Percentiles rank a stretch among this genome's conserved stretches.
Evolutionary conservation across 2,797 vertebrate species (phyloP).

Genomic region (Enteromius mattozi): DNA sequence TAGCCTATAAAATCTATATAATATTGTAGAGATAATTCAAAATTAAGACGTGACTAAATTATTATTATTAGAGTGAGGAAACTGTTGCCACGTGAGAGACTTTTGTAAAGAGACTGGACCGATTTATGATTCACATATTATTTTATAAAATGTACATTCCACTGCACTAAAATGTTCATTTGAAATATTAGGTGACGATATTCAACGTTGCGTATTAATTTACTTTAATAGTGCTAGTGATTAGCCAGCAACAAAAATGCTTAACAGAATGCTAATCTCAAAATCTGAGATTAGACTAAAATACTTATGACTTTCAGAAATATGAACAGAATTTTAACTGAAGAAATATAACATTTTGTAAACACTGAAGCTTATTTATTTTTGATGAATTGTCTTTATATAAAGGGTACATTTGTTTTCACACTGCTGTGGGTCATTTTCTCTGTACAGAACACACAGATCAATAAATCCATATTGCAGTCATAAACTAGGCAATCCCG

Average conservation of each 20-base stretch:
- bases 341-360: not conserved
- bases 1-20: not conserved
- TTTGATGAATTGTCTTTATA: slow-evolving; percentile 9
- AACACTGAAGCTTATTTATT: not conserved
- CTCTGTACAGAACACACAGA: slow-evolving; percentile 12
- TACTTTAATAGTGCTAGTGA: not conserved
- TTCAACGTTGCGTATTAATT: not conserved
- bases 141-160: not conserved
- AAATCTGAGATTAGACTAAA: too few relatives aligned
- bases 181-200: not conserved
- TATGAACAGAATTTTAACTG: not conserved
- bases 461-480: slow-evolving; percentile 34
- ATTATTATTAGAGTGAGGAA: not conserved
- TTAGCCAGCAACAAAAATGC: not conserved
- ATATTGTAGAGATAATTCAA: not conserved
- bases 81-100: slow-evolving; percentile 16
- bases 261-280: not conserved
- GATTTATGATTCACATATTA: not conserved
- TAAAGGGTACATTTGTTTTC: not conserved
- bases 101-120: not conserved
- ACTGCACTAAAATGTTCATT: not conserved
- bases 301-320: not conserved
- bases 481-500: slow-evolving; percentile 6
- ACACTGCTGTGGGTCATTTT: slow-evolving; percentile 27
- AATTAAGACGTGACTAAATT: not conserved